Conservation (phyloP, 2,113 vertebrate genomes). For the Sapayoa aenigma region DNA sequence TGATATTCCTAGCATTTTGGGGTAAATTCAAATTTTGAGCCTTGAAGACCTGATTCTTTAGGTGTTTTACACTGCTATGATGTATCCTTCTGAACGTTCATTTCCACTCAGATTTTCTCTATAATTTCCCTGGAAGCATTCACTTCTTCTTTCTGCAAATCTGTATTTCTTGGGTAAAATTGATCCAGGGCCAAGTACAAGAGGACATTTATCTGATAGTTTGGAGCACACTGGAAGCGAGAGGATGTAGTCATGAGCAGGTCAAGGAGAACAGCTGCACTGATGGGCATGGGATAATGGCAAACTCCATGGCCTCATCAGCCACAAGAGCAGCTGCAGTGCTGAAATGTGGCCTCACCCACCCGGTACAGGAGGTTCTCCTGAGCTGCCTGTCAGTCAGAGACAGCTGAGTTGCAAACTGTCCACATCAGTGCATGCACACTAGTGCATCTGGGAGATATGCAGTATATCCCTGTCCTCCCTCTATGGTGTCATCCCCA, state of each 20-base stretch:
- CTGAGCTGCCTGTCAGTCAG: not conserved
- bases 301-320: accelerated
- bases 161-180: not conserved
- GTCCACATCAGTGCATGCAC: accelerated
- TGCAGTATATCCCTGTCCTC: not conserved
- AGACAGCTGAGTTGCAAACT: accelerated
- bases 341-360: not conserved
- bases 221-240: not conserved
- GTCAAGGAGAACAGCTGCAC: not conserved
- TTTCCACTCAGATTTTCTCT: not conserved
- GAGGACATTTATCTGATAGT: accelerated
- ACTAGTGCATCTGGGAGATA: not conserved
- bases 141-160: not conserved
- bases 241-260: not conserved
- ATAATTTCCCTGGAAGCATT: not conserved
- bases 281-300: no score
- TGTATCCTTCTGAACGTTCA: accelerated
- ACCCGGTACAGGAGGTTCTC: not conserved
- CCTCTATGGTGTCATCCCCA: no score
- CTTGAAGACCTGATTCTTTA: not conserved
- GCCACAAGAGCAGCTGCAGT: accelerated
- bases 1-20: not conserved
- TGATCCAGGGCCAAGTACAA: not conserved
- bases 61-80: not conserved
- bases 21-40: not conserved